Evolutionary conservation across 2,797 vertebrate species (phyloP).

Genomic region (Serranus cabrilla): DNA sequence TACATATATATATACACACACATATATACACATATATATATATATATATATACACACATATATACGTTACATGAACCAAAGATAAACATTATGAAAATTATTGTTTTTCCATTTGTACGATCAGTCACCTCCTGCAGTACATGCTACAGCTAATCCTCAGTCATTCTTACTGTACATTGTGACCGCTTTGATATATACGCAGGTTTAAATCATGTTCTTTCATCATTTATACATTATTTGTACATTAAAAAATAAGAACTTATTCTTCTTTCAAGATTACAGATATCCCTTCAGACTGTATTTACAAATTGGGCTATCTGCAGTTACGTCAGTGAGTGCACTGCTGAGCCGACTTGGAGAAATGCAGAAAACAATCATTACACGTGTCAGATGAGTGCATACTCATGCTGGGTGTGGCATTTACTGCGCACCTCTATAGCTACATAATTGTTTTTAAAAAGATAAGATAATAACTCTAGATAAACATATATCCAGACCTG

Average conservation of each 20-base stretch:
- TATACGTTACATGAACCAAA: background rate
- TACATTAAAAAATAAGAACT: background rate
- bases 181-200: background rate
- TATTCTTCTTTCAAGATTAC: background rate
- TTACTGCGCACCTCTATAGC: background rate
- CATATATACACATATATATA: too few relatives aligned
- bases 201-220: background rate
- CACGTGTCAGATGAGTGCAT: background rate
- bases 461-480: background rate
- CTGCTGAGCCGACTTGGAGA: slow-evolving; percentile 3
- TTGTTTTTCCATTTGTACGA: slow-evolving; percentile 2
- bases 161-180: background rate
- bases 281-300: background rate
- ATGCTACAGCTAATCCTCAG: slow-evolving; percentile 20
- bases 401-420: slow-evolving; percentile 3
- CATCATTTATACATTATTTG: background rate
- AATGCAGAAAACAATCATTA: slow-evolving; percentile 23
- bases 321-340: background rate
- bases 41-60: too few relatives aligned
- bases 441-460: background rate
- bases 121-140: background rate
- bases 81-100: slow-evolving; percentile 1
- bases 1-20: background rate
- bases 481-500: background rate
- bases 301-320: background rate